These are phyloP conservation scores for Scotopteryx bipunctaria DNA, from an alignment of 2,888 invertebrate species.

Conservation along the genomic window DNA sequence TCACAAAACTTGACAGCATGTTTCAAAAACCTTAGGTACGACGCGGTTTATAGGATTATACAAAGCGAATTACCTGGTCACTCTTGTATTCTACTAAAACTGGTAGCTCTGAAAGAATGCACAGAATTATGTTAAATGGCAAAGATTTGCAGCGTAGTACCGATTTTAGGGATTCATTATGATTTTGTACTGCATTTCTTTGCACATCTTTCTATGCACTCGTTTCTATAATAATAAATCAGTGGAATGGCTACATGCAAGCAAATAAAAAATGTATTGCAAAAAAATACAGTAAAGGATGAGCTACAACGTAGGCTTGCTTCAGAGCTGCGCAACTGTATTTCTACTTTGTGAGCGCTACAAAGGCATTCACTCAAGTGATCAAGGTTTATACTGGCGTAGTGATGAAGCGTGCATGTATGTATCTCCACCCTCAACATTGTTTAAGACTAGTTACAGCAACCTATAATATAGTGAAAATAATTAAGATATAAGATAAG, in stretches of 20 bases:
- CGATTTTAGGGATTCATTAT: constrained; percentile 34
- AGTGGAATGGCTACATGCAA: constrained; percentile 48
- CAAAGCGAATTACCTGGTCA: constrained; percentile 46
- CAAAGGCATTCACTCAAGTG: too few relatives aligned
- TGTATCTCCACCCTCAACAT: too few relatives aligned
- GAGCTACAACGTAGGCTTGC: neutral
- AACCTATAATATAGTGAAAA: too few relatives aligned
- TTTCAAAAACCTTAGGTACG: too few relatives aligned
- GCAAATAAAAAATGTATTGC: constrained; percentile 58
- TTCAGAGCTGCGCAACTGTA: too few relatives aligned
- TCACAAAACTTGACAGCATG: too few relatives aligned
- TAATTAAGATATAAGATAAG: too few relatives aligned
- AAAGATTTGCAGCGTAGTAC: constrained; percentile 64
- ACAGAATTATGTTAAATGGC: constrained; percentile 70
- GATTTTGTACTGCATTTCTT: constrained; percentile 73
- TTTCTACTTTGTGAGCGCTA: neutral
- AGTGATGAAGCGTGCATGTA: too few relatives aligned
- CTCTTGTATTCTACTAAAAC: constrained; percentile 54
- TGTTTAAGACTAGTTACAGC: too few relatives aligned
- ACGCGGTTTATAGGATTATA: constrained; percentile 4
- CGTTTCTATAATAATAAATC: constrained; percentile 59
- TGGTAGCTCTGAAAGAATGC: constrained; percentile 81
- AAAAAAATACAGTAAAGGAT: constrained; percentile 71
- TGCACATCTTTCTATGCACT: constrained; percentile 81
- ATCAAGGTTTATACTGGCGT: too few relatives aligned